phyloP scores from a whole-genome alignment of 2,113 vertebrate genomes.

The Pogonocichla stellata region DNA sequence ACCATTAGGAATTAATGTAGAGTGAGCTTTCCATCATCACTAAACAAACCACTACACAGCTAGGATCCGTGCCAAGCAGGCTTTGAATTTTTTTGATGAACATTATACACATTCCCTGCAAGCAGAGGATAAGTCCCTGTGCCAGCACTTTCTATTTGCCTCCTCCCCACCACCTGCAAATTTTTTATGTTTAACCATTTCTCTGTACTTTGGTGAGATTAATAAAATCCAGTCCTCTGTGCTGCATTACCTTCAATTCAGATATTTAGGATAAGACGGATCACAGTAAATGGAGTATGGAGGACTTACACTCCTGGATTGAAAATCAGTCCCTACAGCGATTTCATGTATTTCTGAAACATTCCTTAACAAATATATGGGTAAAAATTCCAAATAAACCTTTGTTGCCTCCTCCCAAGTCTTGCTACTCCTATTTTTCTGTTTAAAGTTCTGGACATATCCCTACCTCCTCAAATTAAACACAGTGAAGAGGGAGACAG shows the following conservation, averaged over 20 bases:
- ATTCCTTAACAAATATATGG: neutral
- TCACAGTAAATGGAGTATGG: neutral
- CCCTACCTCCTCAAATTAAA: neutral
- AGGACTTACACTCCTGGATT: neutral
- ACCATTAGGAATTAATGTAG: conserved; percentile 41
- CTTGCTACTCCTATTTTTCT: neutral
- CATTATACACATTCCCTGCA: neutral
- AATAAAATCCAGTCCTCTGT: neutral
- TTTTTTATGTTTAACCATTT: conserved; percentile 5
- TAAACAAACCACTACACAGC: neutral
- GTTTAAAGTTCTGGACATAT: neutral
- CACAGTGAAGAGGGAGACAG: neutral
- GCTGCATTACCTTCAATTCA: neutral
- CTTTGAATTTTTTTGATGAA: neutral
- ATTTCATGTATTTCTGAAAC: neutral
- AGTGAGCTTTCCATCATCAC: conserved; percentile 20
- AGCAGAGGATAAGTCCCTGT: neutral
- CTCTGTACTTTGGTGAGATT: neutral
- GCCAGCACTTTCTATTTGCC: neutral
- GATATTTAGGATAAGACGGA: neutral
- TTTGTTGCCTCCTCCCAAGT: neutral
- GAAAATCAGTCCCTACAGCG: neutral
- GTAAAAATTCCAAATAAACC: neutral
- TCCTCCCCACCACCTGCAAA: neutral
- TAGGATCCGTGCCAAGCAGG: neutral